Evolutionary conservation across 2,888 invertebrate species (phyloP).

Genomic region (Coenonympha glycerion): DNA sequence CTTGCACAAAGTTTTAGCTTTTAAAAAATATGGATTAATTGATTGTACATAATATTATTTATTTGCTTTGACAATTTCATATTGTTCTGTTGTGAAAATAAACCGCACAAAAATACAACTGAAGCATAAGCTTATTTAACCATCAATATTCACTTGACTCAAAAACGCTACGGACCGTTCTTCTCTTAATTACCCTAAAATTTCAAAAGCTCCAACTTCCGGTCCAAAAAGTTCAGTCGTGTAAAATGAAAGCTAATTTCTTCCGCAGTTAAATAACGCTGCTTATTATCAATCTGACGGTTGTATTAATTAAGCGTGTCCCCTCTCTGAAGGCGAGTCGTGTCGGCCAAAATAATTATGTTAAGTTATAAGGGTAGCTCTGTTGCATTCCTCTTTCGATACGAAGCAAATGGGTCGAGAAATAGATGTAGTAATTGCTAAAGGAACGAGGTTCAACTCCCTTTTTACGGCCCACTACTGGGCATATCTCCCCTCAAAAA

Average conservation of each 20-base stretch:
- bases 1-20: too few relatives aligned
- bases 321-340: constrained; percentile 10
- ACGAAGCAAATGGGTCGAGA: constrained; percentile 26
- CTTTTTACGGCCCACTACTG: too few relatives aligned
- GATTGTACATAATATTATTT: too few relatives aligned
- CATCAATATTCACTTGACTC: too few relatives aligned
- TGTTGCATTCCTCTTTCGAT: constrained; percentile 45
- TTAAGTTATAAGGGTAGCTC: constrained; percentile 43
- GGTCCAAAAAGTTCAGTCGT: neutral
- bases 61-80: too few relatives aligned
- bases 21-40: too few relatives aligned
- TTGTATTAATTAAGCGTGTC: constrained; percentile 14
- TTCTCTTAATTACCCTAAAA: neutral
- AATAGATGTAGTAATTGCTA: constrained; percentile 38
- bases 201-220: neutral
- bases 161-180: too few relatives aligned
- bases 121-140: too few relatives aligned
- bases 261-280: neutral
- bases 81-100: too few relatives aligned
- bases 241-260: constrained; percentile 4
- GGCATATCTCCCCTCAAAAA: too few relatives aligned
- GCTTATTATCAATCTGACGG: constrained; percentile 8
- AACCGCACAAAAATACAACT: too few relatives aligned
- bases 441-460: constrained; percentile 20
- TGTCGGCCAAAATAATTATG: constrained; percentile 39